Percentiles rank a stretch among this genome's conserved stretches.
Evolutionary conservation across 2,113 vertebrate genomes (phyloP).

Genomic region (Lamprologus callipterus): DNA sequence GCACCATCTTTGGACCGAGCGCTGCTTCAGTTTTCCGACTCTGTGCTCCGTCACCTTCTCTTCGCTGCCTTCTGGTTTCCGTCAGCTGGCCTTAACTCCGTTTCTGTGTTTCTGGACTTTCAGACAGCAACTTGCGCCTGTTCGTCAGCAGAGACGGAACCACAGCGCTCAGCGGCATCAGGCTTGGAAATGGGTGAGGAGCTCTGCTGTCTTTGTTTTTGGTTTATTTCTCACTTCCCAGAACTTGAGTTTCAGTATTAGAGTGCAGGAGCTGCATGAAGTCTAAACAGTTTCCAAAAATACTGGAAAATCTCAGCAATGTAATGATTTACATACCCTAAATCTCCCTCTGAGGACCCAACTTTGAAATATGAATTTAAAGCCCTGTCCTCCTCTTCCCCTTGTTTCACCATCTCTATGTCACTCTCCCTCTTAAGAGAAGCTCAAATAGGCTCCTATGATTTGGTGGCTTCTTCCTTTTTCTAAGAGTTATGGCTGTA

Average conservation of each 20-base stretch:
- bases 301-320: background rate
- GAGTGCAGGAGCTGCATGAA: background rate
- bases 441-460: background rate
- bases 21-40: fast-evolving
- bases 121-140: constrained; percentile 92
- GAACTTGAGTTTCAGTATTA: background rate
- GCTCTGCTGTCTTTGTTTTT: background rate
- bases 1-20: background rate
- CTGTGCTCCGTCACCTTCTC: fast-evolving
- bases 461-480: background rate
- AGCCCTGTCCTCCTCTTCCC: background rate
- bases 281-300: background rate
- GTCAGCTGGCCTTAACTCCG: fast-evolving
- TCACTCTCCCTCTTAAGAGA: background rate
- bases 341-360: background rate
- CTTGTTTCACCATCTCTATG: background rate
- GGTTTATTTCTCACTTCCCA: background rate
- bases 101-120: background rate
- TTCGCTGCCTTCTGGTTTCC: background rate
- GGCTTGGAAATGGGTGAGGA: constrained; percentile 85
- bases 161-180: constrained; percentile 85
- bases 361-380: background rate
- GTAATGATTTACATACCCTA: fast-evolving
- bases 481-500: background rate
- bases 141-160: constrained; percentile 92